Conservation (phyloP, 1,140 invertebrate genomes). For the Steinernema feltiae region DNA sequence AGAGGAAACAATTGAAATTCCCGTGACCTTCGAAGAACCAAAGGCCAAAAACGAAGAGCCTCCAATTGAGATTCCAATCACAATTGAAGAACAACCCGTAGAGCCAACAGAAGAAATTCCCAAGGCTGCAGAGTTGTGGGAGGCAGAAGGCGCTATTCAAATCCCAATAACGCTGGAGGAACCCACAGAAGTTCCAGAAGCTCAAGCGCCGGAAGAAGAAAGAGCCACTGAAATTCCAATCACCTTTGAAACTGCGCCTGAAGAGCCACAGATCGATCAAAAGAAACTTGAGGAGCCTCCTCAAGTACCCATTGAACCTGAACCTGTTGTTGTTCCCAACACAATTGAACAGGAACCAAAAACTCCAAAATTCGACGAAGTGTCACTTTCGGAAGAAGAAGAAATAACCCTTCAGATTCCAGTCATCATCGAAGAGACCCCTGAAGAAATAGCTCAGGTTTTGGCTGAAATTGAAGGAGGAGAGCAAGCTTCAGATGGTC, state of each 20-base stretch:
- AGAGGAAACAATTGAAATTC: background rate
- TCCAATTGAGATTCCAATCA: background rate
- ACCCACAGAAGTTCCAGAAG: background rate
- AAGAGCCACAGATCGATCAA: background rate
- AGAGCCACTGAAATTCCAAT: background rate
- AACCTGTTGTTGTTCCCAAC: too few species aligned
- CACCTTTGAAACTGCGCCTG: background rate
- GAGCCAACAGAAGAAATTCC: background rate
- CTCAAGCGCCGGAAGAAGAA: background rate
- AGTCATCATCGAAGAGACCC: background rate
- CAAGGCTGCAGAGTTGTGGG: too few species aligned
- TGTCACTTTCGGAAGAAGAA: background rate
- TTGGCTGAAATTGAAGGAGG: conserved; percentile 9
- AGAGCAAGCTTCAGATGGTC: conserved; percentile 5
- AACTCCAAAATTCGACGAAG: conserved; percentile 16
- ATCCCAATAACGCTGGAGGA: background rate
- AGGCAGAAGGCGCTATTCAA: too few species aligned
- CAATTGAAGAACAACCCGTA: background rate
- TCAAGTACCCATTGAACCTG: too few species aligned
- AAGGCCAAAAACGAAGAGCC: background rate
- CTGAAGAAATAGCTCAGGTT: conserved; percentile 18
- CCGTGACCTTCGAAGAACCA: background rate
- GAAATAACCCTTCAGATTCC: background rate
- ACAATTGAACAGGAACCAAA: too few species aligned
- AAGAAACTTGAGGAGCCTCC: background rate